Evolutionary conservation across 2,888 invertebrate genomes (phyloP), one percentile per base, ranked within the genome.

Genomic region (Watsonalla cultraria): DNA sequence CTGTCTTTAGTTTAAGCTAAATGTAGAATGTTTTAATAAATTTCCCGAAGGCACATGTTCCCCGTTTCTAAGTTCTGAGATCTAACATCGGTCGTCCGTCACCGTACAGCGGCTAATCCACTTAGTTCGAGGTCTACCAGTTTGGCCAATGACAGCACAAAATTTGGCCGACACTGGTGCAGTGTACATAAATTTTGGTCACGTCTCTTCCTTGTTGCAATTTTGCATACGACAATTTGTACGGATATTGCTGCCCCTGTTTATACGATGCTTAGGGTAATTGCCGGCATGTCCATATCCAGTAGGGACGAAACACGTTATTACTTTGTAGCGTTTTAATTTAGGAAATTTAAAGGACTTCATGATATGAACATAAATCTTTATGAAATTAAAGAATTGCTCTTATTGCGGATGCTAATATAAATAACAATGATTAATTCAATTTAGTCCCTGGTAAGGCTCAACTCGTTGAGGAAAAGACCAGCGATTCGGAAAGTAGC

Each of bases 81-180:
- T 24, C 24, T 24, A 24, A 24, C 66, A 66, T 62, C 49, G 68
- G 50, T 57, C 71, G 70, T 75, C 61, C 71, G 66, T 78, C 76
- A 80, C 69, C 70, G 80, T 79, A 73, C 63, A 54, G 35, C 51
- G 55, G 56, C 56, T 80, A 81, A 81, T 80, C 75, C 74, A 69
- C 74, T 80, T 80, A 74, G 55, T 59, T 53, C 55, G 45, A 61
- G 65, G 60, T 63, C 65, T 65, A 66, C 58, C 68, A 68, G 70
- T 73, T 74, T 66, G 67, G 61, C 60, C 65, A 64, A 66, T 63
- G 71, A 70, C 70, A 64, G 60, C 64, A 65, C 49, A 63, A 71
- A 72, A 74, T 76, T 73, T 68, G 59, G 62, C 59, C 63, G 68
- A 63, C 62, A 64, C 51, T 59, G 57, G 55, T 59, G 54, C 54